Base-by-base conservation (phyloP, 2,888 invertebrate species). In the Glomeris marginata region DNA sequence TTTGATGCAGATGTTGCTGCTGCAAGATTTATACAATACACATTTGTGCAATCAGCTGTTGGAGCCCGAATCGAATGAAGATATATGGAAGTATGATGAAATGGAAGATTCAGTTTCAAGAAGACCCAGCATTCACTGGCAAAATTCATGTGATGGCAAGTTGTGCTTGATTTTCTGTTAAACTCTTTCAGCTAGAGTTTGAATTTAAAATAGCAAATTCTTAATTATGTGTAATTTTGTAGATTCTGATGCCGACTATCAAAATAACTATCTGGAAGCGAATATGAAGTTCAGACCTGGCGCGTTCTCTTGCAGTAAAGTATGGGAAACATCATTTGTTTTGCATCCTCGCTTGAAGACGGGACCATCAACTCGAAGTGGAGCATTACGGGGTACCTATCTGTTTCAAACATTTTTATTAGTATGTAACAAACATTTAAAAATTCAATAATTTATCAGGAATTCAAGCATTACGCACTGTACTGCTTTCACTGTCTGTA, bases 301-400 rank as follows among this genome's bases (percentile, higher is more conserved):
- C 2, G 74, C 76, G 63, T 84, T 84, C 64, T 74, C 77, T 40
- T 85, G 84, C 63, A 75, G 75, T 3, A 73, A 78, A n/a, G 77
- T 82, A 2, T 83, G 81, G 80, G 74, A 77, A 61, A 76, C 75
- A 6, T 72, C 74, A 45, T 83, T 84, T 60, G 65, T 69, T 47
- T 65, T 84, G 5, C 83, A 84, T 66, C 80, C 81, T 1, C 70
- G 83, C 22, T 67, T 84, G 28, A 78, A 80, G 64, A 58, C 62
- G 2, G 60, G 60, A n/a, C 52, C 51, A n/a, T 36, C 50, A 33
- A 43, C 38, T 8, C 1, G 61, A 34, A 56, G 53, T 15, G 56
- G 54, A 20, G 53, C 55, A 33, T 60, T 58, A 6, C 52, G 55
- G 56, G 63, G 64, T 58, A 50, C 5, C 2, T 47, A n/a, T 47